Conservation (phyloP, 2,888 invertebrate species). For the Chrysolina oricalcia region DNA sequence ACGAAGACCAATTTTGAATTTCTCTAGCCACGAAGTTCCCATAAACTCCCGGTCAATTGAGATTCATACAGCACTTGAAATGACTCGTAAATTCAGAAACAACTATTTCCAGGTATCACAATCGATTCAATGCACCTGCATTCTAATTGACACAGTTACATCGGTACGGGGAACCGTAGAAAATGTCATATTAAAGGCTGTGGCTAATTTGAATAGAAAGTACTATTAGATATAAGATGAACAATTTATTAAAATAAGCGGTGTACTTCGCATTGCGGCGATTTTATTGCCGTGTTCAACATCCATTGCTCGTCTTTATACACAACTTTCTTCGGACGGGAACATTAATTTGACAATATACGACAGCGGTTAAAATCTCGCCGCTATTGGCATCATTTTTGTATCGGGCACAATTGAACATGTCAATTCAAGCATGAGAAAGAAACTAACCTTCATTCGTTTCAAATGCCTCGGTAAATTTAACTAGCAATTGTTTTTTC, state of each 20-base stretch:
- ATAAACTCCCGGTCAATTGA: background rate
- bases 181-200: slow-evolving; percentile 10
- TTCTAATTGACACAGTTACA: slow-evolving; percentile 13
- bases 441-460: too few relatives aligned
- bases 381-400: too few relatives aligned
- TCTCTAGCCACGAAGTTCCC: background rate
- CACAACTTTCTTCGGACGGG: background rate
- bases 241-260: slow-evolving; percentile 9
- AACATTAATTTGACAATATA: background rate
- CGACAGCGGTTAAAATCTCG: background rate
- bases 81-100: slow-evolving; percentile 22
- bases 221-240: slow-evolving; percentile 7
- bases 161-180: slow-evolving; percentile 10
- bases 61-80: slow-evolving; percentile 20
- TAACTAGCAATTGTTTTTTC: too few relatives aligned
- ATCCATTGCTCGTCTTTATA: slow-evolving; percentile 6
- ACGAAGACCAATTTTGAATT: background rate
- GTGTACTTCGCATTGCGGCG: background rate
- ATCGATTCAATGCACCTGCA: slow-evolving; percentile 11
- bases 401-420: too few relatives aligned
- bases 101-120: slow-evolving; percentile 15
- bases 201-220: slow-evolving; percentile 20
- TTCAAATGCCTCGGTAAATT: too few relatives aligned
- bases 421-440: too few relatives aligned
- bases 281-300: background rate